Percentiles rank a stretch among this genome's conserved stretches.
These are phyloP conservation scores for Hypotaenidia okinawae DNA, from an alignment of 2,797 vertebrate genomes.

Conservation along the genomic window DNA sequence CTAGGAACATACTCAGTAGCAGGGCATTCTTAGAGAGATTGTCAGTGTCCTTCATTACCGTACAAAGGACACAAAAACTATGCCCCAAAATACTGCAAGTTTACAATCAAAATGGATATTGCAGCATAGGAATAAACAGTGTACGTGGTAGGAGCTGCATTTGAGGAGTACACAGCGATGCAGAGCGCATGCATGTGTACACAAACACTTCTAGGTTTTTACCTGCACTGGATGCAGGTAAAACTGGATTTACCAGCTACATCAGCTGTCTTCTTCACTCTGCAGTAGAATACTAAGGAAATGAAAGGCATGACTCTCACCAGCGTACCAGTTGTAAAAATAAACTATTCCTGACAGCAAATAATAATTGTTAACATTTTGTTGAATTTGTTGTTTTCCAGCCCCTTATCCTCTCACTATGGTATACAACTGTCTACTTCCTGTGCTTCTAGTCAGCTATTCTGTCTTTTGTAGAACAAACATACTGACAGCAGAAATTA, in stretches of 20 bases:
- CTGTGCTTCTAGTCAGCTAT: background rate
- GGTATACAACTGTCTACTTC: background rate
- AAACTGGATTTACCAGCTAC: background rate
- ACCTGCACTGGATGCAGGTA: background rate
- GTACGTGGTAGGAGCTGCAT: background rate
- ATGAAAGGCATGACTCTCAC: background rate
- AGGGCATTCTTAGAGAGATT: background rate
- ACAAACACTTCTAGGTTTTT: background rate
- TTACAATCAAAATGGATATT: background rate
- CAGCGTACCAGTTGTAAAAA: background rate
- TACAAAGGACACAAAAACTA: background rate
- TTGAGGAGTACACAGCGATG: background rate
- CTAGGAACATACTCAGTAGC: background rate
- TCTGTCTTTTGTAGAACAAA: background rate
- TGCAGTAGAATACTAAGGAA: background rate
- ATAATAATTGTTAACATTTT: background rate
- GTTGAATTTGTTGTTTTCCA: background rate
- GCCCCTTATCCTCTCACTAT: background rate
- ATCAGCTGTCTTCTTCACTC: background rate
- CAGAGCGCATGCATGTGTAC: background rate
- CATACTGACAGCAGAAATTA: background rate
- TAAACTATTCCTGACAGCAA: background rate
- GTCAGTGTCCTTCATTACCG: background rate
- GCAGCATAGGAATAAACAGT: background rate
- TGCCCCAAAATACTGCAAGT: background rate